Base-by-base conservation (phyloP, 2,888 invertebrate genomes). In the Melikaiella ostensackeni region DNA sequence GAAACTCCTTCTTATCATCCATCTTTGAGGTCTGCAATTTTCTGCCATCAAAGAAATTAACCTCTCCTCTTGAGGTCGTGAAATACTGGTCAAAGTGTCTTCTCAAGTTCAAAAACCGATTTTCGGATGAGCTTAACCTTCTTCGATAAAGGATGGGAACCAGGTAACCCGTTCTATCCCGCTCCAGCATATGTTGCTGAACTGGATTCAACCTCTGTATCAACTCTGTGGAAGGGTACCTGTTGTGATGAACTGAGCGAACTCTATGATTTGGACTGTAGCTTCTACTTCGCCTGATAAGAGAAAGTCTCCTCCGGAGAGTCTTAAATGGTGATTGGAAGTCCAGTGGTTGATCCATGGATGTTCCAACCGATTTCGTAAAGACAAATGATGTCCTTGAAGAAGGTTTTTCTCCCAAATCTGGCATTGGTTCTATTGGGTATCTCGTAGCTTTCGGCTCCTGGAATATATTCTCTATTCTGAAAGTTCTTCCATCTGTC, bases 391-490 rank as follows among this genome's bases (percentile, higher is more conserved):
- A 87, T 77, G 84, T 87, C 66, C 84, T 84, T 11, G 76, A 75
- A 46, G 77, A 38, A 8, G 73, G 16, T 21, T 83, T 78, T 33
- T 82, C 81, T 11, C 46, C 64, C 9, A 80, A 63, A 76, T 84
- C 78, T 19, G 66, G 75, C 33, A 81, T 30, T 19, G 77, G 80
- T 30, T 86, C 82, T 16, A 79, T 76, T 21, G 82, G 62, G 42
- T 74, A 74, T n/a, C 24, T 76, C 59, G 78, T 55, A 0, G 50
- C 59, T 59, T 81, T 82, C 33, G 86, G 84, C 63, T 88, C 86
- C 42, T 86, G 83, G 63, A 88, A 88, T 55, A 89, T 87, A 77
- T 88, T 89, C 74, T 89, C 88, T 74, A 89, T 88, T 74, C 88
- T 86, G 57, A 89, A 89, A 6, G 85, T 84, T 55, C 83, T 85